phyloP scores from a whole-genome alignment of 1,140 invertebrate species.

The Aethina tumida region DNA sequence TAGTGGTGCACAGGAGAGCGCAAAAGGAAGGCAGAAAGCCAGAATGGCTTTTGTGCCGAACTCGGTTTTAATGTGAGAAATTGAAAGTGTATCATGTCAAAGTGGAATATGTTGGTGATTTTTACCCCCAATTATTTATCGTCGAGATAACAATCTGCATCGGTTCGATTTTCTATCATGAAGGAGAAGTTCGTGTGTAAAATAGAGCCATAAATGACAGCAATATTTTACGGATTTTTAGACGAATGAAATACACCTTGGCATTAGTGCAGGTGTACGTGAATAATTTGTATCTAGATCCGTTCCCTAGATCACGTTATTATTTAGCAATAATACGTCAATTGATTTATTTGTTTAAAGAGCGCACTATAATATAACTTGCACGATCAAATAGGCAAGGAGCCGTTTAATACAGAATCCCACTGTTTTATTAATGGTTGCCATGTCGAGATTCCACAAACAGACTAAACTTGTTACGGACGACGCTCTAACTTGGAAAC shows the following conservation, averaged over 20 bases:
- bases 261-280: slow-evolving; percentile 13
- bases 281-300: slow-evolving; percentile 20
- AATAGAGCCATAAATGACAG: slow-evolving; percentile 7
- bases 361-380: slow-evolving; percentile 19
- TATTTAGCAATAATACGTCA: slow-evolving; percentile 24
- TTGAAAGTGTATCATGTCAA: no score
- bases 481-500: no score
- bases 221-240: slow-evolving; percentile 13
- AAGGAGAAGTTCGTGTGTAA: slow-evolving; percentile 8
- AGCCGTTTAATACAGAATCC: slow-evolving; percentile 28
- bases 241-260: slow-evolving; percentile 7
- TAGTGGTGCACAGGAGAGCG: no score
- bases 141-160: slow-evolving; percentile 5
- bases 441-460: slow-evolving; percentile 25
- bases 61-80: no score
- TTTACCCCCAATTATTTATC: no score
- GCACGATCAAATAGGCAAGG: slow-evolving; percentile 26
- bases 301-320: slow-evolving; percentile 16
- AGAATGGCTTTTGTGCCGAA: no score
- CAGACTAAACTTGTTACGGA: slow-evolving; percentile 26
- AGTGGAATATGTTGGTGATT: no score
- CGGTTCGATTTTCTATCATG: slow-evolving; percentile 1
- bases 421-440: slow-evolving; percentile 32
- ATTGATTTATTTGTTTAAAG: slow-evolving; percentile 24
- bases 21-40: no score